These are phyloP conservation scores for Drosophila auraria DNA, from an alignment of 1,140 invertebrate species.

Conservation along the genomic window DNA sequence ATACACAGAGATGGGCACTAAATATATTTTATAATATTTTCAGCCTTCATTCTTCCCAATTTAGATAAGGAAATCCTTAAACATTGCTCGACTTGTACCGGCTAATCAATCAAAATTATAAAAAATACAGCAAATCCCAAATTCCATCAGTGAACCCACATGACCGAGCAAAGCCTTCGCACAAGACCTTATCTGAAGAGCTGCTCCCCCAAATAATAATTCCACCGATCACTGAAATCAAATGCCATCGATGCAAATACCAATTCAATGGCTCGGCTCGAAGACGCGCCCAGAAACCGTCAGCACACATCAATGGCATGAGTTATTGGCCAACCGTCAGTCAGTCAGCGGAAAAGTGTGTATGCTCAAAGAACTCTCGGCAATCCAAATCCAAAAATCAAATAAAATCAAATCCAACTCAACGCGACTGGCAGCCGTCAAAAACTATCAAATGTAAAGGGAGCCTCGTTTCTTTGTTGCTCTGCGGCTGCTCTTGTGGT, in stretches of 20 bases:
- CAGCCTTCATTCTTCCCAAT: no score
- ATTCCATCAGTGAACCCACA: constrained; percentile 28
- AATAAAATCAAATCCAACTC: constrained; percentile 36
- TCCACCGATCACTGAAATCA: constrained; percentile 41
- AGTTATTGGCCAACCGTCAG: constrained; percentile 42
- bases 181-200: constrained; percentile 29
- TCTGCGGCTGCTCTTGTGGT: constrained; percentile 33
- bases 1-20: no score
- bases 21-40: no score
- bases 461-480: constrained; percentile 32
- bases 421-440: constrained; percentile 33
- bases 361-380: constrained; percentile 31
- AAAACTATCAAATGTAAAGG: constrained; percentile 38
- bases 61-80: no score
- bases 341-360: constrained; percentile 46
- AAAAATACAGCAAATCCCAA: constrained; percentile 21
- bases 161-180: constrained; percentile 15
- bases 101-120: constrained; percentile 14
- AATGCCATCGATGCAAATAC: constrained; percentile 71
- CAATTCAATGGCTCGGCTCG: constrained; percentile 32
- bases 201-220: constrained; percentile 63
- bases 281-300: constrained; percentile 73
- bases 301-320: constrained; percentile 62
- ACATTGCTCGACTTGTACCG: background rate
- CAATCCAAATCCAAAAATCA: constrained; percentile 18